Evolutionary conservation across 2,888 invertebrate species (phyloP), one percentile per base, ranked within the genome.

Genomic region (Microchrysa polita): DNA sequence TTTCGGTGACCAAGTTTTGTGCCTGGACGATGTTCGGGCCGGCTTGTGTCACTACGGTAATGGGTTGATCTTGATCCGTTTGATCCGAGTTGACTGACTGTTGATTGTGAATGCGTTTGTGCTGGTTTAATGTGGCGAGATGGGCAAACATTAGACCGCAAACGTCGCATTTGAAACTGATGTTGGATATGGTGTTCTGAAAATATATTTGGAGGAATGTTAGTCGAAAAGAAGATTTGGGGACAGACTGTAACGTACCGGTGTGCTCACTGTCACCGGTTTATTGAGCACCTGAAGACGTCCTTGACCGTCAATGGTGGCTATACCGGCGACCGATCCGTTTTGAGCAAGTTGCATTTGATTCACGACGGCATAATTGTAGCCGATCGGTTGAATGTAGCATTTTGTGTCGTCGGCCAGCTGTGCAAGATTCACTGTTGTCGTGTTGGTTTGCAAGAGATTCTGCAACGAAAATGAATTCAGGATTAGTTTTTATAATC

Each of bases 141-240:
- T 94, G 94, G 0, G 92, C 92, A 83, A 94, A 95, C 88, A 93
- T 93, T 75, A 94, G 86, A 59, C 94, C 94, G 81, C 94, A 94
- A 9, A 94, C 92, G 83, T 95, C 94, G 84, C 94, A 94, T 85
- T 94, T 95, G 83, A 93, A 94, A 79, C 93, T 93, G 27, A 94
- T 93, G 81, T 93, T 93, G 16, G 92, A 90, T 81, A 92, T 91
- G 73, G 91, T 89, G 80, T 91, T 92, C 81, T 91, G 20, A 5
- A 34, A 34, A 34, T 2, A 34, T 5, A 34, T 34, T 2, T 34
- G n/a, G 18, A 57, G 90, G 72, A 88, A 77, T 78, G 77, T 5
- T 78, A 34, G 7, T 34, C 27, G 2, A 34, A 34, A 34, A 7
- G 27, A 34, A 79, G 77, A 80, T 76, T 42, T 23, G 59, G 34